Evolutionary conservation across 2,113 vertebrate species (phyloP).

Genomic region (Steatornis caripensis): DNA sequence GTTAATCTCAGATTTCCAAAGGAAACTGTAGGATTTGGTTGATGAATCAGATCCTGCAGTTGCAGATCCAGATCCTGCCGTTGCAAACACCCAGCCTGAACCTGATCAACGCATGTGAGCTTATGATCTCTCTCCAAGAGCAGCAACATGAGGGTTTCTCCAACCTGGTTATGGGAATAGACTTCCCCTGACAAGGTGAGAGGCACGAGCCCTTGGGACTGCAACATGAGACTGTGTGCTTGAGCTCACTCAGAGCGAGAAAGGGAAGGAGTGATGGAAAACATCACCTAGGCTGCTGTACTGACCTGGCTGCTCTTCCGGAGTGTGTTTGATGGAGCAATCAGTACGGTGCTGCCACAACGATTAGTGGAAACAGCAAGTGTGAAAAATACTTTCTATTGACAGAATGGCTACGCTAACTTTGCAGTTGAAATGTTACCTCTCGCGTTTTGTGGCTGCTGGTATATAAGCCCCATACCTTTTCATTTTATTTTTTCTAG

Average conservation of each 20-base stretch:
- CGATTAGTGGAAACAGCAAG: background rate
- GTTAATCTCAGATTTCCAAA: background rate
- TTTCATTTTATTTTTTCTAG: background rate
- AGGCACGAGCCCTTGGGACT: background rate
- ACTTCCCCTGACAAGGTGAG: background rate
- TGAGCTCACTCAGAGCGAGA: background rate
- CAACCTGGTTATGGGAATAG: background rate
- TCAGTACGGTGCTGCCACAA: background rate
- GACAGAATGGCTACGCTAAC: background rate
- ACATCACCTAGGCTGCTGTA: background rate
- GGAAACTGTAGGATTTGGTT: background rate
- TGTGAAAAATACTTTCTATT: background rate
- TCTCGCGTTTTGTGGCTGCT: background rate
- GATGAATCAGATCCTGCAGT: too few relatives aligned
- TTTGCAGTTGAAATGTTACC: background rate
- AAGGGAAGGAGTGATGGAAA: background rate
- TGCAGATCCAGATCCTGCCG: too few relatives aligned
- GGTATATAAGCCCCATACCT: background rate
- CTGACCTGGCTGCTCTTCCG: slow-evolving; percentile 6
- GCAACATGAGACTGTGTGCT: background rate
- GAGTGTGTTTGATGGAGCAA: background rate
- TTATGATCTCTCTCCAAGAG: background rate
- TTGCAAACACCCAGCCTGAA: background rate
- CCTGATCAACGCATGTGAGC: background rate
- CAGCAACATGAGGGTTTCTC: background rate